Conservation (phyloP, 2,113 vertebrate species). For the Fukomys damarensis region DNA sequence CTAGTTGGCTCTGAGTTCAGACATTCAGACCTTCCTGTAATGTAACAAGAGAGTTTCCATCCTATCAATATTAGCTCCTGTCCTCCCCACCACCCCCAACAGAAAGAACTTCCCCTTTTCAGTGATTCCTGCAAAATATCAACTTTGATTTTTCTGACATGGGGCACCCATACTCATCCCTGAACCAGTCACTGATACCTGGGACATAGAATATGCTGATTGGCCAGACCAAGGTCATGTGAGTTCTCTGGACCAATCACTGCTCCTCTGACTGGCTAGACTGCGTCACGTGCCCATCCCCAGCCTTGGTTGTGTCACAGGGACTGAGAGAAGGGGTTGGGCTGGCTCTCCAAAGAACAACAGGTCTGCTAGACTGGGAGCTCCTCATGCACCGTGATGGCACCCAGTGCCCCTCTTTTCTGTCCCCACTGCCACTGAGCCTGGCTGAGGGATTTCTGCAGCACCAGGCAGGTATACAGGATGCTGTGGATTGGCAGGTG, state of each 20-base stretch:
- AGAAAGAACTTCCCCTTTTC: neutral
- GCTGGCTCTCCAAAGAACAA: neutral
- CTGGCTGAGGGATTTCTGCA: neutral
- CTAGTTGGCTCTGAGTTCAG: neutral
- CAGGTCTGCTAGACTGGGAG: too few relatives aligned
- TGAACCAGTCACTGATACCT: neutral
- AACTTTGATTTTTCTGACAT: neutral
- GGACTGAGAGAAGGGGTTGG: neutral
- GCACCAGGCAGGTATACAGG: neutral
- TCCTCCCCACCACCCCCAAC: neutral
- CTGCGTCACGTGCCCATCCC: too few relatives aligned
- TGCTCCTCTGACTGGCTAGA: neutral
- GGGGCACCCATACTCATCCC: neutral
- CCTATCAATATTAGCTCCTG: neutral
- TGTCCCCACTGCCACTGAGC: neutral
- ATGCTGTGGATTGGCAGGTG: neutral
- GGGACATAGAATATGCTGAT: neutral
- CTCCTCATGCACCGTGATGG: too few relatives aligned
- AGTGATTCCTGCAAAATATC: neutral
- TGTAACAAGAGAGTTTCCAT: neutral
- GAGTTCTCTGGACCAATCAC: neutral
- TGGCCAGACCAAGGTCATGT: neutral
- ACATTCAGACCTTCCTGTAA: neutral
- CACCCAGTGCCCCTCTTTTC: neutral
- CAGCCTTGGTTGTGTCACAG: neutral